phyloP scores from a whole-genome alignment of 2,797 vertebrate genomes.

The Heterohyrax brucei region DNA sequence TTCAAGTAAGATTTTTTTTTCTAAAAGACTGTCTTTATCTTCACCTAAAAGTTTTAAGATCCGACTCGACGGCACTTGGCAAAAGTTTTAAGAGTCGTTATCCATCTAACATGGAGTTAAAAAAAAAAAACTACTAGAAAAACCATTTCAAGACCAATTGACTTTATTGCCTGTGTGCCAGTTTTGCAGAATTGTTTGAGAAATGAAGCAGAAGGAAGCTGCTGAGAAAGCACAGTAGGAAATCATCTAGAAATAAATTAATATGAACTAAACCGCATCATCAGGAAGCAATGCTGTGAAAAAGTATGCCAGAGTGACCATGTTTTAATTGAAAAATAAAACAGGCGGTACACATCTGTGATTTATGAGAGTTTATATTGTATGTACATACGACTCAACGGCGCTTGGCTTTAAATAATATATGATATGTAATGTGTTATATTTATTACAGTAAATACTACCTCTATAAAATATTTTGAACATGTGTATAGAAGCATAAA shows the following conservation, averaged over 20 bases:
- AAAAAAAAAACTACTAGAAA: slow-evolving; percentile 55
- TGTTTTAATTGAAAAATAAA: neutral
- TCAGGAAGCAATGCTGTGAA: neutral
- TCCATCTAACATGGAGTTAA: slow-evolving; percentile 39
- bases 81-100: slow-evolving; percentile 26
- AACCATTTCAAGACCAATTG: slow-evolving; percentile 85
- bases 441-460: neutral
- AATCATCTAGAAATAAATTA: slow-evolving; percentile 70
- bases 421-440: neutral
- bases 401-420: neutral
- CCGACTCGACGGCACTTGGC: too few species aligned
- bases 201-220: slow-evolving; percentile 81
- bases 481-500: neutral
- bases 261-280: slow-evolving; percentile 67
- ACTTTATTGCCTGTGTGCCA: slow-evolving; percentile 78
- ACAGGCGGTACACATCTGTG: neutral
- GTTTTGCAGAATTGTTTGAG: slow-evolving; percentile 82
- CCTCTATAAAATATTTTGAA: neutral
- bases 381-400: neutral
- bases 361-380: neutral
- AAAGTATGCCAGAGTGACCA: neutral
- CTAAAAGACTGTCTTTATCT: slow-evolving; percentile 43
- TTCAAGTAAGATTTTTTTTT: slow-evolving; percentile 54
- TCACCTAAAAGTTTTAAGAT: slow-evolving; percentile 52
- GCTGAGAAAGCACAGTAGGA: slow-evolving; percentile 80